These are phyloP conservation scores for Clupea harengus DNA, from an alignment of 2,113 vertebrate species.

Conservation along the genomic window DNA sequence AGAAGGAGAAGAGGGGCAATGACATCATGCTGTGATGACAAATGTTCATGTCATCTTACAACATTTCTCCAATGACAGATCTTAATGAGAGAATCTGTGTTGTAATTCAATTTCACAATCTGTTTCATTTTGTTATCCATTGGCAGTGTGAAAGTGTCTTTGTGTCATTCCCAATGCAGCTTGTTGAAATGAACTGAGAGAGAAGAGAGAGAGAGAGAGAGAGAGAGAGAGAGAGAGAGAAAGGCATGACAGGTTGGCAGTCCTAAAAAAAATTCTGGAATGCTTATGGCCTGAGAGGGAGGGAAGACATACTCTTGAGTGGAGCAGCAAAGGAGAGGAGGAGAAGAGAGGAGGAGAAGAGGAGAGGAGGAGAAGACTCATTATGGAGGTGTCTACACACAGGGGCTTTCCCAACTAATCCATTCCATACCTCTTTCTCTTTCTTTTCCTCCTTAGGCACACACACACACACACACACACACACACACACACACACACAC, in stretches of 20 bases:
- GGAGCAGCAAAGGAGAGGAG: background rate
- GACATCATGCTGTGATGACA: background rate
- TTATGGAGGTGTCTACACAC: background rate
- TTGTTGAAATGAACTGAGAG: background rate
- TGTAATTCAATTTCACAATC: background rate
- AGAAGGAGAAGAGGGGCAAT: background rate
- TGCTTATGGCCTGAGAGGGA: background rate
- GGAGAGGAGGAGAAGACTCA: background rate
- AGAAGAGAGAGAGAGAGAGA: background rate
- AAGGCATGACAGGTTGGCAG: no score
- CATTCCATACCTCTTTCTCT: background rate
- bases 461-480: conserved; percentile 18
- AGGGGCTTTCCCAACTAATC: background rate
- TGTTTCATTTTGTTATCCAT: background rate
- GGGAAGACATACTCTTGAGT: background rate
- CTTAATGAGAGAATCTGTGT: background rate
- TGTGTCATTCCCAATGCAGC: background rate
- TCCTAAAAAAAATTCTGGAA: no score
- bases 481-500: conserved; percentile 24
- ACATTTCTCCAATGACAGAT: background rate
- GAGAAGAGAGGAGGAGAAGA: background rate
- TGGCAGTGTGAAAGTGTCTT: background rate
- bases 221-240: background rate
- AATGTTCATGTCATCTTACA: background rate
- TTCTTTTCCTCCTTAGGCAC: background rate